phyloP scores from a whole-genome alignment of 92 coral and sea anemone species.

The Plumapathes pennacea region DNA sequence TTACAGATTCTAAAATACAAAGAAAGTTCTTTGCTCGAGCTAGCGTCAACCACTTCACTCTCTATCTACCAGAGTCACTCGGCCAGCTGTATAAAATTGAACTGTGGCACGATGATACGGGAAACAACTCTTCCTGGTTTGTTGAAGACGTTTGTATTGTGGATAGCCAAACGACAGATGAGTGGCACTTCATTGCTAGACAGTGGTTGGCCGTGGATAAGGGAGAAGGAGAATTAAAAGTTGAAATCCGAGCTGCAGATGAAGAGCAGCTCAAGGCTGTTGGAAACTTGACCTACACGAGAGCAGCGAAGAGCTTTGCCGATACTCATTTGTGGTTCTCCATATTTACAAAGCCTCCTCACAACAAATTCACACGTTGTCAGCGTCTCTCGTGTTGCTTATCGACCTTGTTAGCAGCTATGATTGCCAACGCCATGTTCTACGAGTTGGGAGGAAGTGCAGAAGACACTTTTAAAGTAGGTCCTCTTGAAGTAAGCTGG shows the following conservation, averaged over 20 bases:
- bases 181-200: slow-evolving; percentile 73
- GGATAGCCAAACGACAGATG: slow-evolving; percentile 48
- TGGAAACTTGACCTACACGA: slow-evolving; percentile 66
- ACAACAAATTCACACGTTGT: slow-evolving; percentile 66
- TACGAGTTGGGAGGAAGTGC: slow-evolving; percentile 67
- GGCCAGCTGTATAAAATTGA: slow-evolving; percentile 66
- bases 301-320: slow-evolving; percentile 68
- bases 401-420: slow-evolving; percentile 72
- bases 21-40: slow-evolving; percentile 85
- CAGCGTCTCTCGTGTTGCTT: slow-evolving; percentile 78
- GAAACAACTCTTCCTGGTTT: slow-evolving; percentile 82
- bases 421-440: slow-evolving; percentile 85
- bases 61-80: slow-evolving; percentile 52
- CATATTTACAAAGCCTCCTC: slow-evolving; percentile 75
- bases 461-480: slow-evolving; percentile 51
- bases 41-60: slow-evolving; percentile 66
- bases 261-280: slow-evolving; percentile 52
- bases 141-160: slow-evolving; percentile 54
- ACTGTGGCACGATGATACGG: slow-evolving; percentile 86
- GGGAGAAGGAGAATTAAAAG: slow-evolving; percentile 70
- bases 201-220: slow-evolving; percentile 90
- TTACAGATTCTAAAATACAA: slow-evolving; percentile 32
- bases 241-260: slow-evolving; percentile 61
- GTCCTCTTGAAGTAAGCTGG: slow-evolving; percentile 74
- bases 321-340: slow-evolving; percentile 83